Percentiles rank a stretch among this genome's conserved stretches.
Conservation (phyloP, 2,797 vertebrate species). For the Sebastes goodei region DNA sequence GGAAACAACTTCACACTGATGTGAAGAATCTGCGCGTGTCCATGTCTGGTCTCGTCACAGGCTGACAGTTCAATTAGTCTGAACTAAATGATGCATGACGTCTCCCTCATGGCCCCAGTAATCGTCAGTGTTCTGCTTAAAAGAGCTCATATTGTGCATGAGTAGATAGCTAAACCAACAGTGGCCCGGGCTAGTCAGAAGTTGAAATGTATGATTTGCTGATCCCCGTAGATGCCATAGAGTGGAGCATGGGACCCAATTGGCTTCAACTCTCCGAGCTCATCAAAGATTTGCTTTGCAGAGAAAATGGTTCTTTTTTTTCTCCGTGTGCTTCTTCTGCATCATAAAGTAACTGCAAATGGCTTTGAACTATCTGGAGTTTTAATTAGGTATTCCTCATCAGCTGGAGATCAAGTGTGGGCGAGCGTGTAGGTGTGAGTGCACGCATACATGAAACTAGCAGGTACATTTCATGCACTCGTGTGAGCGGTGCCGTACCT, state of each 20-base stretch:
- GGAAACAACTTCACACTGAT: constrained; percentile 12
- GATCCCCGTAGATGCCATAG: constrained; percentile 57
- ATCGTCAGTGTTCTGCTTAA: constrained; percentile 75
- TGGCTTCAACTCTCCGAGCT: constrained; percentile 60
- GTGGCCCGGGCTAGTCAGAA: constrained; percentile 46
- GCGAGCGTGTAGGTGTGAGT: constrained; percentile 9
- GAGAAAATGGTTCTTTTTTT: constrained; percentile 32
- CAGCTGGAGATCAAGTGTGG: constrained; percentile 38
- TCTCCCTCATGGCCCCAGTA: constrained; percentile 69
- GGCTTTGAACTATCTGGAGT: constrained; percentile 70
- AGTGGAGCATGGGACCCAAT: constrained; percentile 44
- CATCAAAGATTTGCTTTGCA: constrained; percentile 61
- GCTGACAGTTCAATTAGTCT: constrained; percentile 79
- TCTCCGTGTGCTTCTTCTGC: constrained; percentile 5
- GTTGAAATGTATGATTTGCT: constrained; percentile 50
- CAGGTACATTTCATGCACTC: background rate
- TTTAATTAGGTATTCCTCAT: constrained; percentile 74
- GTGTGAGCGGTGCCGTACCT: background rate
- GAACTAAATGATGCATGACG: constrained; percentile 71
- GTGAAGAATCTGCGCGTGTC: constrained; percentile 55
- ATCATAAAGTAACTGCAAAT: constrained; percentile 47
- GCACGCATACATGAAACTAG: constrained; percentile 20
- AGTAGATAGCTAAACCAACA: constrained; percentile 68
- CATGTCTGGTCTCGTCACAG: constrained; percentile 64
- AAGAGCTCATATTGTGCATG: constrained; percentile 70